Conservation (phyloP, 2,113 vertebrate species). For the Zosterops pallidus region DNA sequence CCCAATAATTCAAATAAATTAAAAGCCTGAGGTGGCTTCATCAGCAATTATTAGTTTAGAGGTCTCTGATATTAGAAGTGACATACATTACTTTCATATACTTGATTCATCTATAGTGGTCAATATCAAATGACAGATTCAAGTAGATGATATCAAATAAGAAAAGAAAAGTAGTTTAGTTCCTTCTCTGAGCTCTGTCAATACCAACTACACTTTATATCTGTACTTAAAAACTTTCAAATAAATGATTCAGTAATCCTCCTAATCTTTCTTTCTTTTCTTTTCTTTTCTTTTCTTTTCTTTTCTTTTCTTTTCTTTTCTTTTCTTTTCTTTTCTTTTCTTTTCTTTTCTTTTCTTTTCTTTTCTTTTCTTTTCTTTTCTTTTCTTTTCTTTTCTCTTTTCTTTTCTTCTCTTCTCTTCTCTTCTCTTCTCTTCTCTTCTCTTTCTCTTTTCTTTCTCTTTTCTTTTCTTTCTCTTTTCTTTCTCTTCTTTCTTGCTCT, state of each 20-base stretch:
- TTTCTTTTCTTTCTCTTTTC: not conserved
- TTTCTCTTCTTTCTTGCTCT: not conserved
- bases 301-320: not conserved
- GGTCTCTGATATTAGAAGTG: not conserved
- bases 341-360: not conserved
- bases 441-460: not conserved
- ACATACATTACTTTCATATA: not conserved
- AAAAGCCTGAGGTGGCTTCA: not conserved
- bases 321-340: not conserved
- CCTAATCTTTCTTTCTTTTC: not conserved
- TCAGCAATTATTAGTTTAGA: not conserved
- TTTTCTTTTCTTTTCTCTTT: not conserved
- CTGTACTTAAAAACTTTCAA: not conserved
- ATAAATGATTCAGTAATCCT: not conserved
- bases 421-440: no score
- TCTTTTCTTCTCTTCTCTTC: no score
- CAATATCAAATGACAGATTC: not conserved
- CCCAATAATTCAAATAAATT: not conserved
- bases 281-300: no score
- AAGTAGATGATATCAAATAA: not conserved
- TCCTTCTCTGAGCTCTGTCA: not conserved
- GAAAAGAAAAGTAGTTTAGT: not conserved
- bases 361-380: no score
- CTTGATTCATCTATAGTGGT: not conserved
- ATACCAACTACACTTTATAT: not conserved